Conservation (phyloP, 2,113 vertebrate species). For the Cheilinus undulatus region DNA sequence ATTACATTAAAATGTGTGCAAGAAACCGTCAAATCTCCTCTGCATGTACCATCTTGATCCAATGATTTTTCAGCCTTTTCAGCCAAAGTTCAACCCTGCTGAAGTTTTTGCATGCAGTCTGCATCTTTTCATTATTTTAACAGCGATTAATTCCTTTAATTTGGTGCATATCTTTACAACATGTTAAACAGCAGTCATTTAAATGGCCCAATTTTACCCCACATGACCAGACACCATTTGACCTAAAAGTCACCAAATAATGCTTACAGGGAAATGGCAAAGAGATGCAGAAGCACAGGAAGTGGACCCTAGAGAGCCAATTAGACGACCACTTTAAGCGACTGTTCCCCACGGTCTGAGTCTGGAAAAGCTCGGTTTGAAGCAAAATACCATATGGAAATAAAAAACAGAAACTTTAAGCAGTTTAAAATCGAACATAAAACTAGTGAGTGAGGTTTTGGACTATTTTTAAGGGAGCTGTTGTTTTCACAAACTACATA, state of each 20-base stretch:
- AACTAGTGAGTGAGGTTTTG: not conserved
- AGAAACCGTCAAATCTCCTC: no score
- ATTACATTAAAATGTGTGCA: no score
- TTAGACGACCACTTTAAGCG: not conserved
- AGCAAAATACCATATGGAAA: not conserved
- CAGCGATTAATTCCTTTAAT: no score
- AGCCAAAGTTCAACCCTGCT: no score
- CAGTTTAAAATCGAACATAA: not conserved
- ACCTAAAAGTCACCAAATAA: conserved; percentile 4
- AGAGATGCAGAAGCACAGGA: conserved; percentile 1
- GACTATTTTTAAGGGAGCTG: not conserved
- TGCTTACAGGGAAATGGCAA: not conserved
- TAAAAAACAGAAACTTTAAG: not conserved
- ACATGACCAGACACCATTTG: not conserved
- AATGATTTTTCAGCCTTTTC: not conserved
- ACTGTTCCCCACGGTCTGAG: not conserved
- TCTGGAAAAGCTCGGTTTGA: not conserved
- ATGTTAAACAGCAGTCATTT: not conserved
- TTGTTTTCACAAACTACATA: not conserved
- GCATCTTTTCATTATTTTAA: no score
- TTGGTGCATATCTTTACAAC: no score
- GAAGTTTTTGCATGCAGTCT: no score
- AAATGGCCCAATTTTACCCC: not conserved
- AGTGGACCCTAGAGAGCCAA: not conserved
- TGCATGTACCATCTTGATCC: no score